A percentile compares a stretch with the other conserved stretches of the same genome.
phyloP scores from a whole-genome alignment of 2,797 vertebrate genomes.

The Anomalospiza imberbis region DNA sequence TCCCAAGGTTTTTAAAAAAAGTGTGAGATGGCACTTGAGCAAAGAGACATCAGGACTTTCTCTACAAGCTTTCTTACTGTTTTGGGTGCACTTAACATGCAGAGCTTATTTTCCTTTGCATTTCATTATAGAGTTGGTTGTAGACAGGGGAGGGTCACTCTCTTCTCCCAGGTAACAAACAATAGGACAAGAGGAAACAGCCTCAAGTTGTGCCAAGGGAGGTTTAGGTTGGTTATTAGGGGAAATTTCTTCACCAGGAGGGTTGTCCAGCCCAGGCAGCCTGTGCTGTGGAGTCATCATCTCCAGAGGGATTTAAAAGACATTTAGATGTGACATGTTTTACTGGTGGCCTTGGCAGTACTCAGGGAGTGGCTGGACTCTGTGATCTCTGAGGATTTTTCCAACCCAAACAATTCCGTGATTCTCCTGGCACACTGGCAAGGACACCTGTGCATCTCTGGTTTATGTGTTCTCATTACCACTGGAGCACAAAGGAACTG shows the following conservation, averaged over 20 bases:
- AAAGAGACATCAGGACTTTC: not conserved
- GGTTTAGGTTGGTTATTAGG: not conserved
- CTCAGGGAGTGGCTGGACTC: not conserved
- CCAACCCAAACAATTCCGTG: not conserved
- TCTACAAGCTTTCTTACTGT: not conserved
- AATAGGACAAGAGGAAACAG: not conserved
- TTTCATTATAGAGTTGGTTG: not conserved
- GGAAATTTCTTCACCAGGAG: not conserved
- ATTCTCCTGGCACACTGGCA: not conserved
- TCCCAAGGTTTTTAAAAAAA: not conserved
- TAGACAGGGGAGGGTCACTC: not conserved
- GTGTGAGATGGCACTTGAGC: not conserved
- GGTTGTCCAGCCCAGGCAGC: not conserved
- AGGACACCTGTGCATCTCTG: not conserved
- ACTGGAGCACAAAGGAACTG: not conserved
- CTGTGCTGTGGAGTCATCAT: not conserved
- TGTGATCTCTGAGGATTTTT: rapidly evolving
- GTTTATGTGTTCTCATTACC: not conserved
- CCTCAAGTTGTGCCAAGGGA: not conserved
- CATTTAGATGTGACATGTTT: not conserved
- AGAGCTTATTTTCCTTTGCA: not conserved
- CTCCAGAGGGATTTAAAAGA: not conserved
- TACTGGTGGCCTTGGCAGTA: not conserved
- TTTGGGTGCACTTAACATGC: not conserved
- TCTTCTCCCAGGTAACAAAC: not conserved